Evolutionary conservation across 2,888 invertebrate species (phyloP).

Genomic region (Troides oblongomaculatus): DNA sequence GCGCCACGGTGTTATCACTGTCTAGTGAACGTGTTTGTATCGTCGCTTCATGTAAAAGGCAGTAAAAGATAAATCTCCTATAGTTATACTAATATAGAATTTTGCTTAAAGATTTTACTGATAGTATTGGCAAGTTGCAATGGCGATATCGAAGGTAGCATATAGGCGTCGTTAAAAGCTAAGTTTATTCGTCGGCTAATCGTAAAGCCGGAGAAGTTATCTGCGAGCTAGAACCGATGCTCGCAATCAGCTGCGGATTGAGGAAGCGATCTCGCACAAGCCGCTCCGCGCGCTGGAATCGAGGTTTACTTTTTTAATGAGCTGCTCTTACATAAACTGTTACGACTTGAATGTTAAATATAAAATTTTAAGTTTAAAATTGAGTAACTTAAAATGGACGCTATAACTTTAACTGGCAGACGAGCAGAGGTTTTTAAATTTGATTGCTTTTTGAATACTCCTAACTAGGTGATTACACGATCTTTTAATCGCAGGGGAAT

Average conservation of each 20-base stretch:
- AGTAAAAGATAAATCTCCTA: too few relatives aligned
- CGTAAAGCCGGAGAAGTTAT: conserved; percentile 31
- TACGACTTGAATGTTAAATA: neutral
- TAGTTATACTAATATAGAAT: too few relatives aligned
- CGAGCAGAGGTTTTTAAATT: too few relatives aligned
- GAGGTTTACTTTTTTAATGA: conserved; percentile 22
- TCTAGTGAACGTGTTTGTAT: too few relatives aligned
- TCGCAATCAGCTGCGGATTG: conserved; percentile 21
- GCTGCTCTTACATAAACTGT: conserved; percentile 7
- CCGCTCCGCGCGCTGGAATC: neutral
- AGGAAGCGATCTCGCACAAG: conserved; percentile 20
- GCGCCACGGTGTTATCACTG: too few relatives aligned
- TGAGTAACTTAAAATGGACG: neutral
- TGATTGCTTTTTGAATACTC: too few relatives aligned
- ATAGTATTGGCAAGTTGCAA: conserved; percentile 1
- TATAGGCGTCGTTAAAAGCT: conserved; percentile 28
- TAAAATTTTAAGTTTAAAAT: neutral
- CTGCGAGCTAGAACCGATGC: conserved; percentile 27
- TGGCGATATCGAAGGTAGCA: conserved; percentile 26
- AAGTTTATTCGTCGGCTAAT: conserved; percentile 30
- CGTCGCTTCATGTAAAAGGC: too few relatives aligned
- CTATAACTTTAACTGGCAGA: neutral
- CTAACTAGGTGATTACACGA: too few relatives aligned
- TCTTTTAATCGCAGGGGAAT: too few relatives aligned
- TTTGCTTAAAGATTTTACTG: neutral